phyloP scores from a whole-genome alignment of 1,140 invertebrate genomes.

The Drosophila nannoptera region DNA sequence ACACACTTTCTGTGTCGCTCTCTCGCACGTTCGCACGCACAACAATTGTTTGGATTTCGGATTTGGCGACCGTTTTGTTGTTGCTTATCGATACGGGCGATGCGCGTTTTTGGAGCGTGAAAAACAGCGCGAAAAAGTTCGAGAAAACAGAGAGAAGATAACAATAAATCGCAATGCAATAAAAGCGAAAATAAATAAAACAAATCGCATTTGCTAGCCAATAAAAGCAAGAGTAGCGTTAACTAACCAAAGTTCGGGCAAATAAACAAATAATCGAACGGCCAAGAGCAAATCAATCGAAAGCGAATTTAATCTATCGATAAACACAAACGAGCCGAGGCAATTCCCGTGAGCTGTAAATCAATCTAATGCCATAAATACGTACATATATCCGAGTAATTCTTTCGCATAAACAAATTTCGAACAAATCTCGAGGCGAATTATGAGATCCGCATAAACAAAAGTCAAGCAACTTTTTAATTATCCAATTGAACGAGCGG shows the following conservation, averaged over 20 bases:
- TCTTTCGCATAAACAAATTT: slow-evolving; percentile 17
- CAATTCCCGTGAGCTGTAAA: slow-evolving; percentile 26
- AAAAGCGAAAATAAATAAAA: background rate
- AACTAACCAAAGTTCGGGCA: slow-evolving; percentile 6
- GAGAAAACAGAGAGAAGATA: slow-evolving; percentile 4
- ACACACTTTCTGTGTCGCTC: background rate
- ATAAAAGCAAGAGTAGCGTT: background rate
- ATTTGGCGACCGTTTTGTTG: slow-evolving; percentile 5
- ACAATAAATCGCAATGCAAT: background rate
- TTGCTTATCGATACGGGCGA: slow-evolving; percentile 21
- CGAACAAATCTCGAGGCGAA: slow-evolving; percentile 11
- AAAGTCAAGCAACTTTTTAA: slow-evolving; percentile 18
- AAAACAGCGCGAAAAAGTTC: slow-evolving; percentile 13
- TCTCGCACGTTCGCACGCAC: background rate
- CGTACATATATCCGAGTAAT: background rate
- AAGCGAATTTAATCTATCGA: slow-evolving; percentile 16
- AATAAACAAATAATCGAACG: slow-evolving; percentile 14
- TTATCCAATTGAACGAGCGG: slow-evolving; percentile 10
- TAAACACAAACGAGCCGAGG: slow-evolving; percentile 24
- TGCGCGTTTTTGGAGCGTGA: slow-evolving; percentile 32
- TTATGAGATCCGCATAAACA: slow-evolving; percentile 35
- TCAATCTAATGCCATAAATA: slow-evolving; percentile 25
- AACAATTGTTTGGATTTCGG: slow-evolving; percentile 1
- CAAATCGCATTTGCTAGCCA: background rate
- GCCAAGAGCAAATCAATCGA: slow-evolving; percentile 1